phyloP scores from a whole-genome alignment of 2,888 invertebrate genomes.

The Margaritifera margaritifera region DNA sequence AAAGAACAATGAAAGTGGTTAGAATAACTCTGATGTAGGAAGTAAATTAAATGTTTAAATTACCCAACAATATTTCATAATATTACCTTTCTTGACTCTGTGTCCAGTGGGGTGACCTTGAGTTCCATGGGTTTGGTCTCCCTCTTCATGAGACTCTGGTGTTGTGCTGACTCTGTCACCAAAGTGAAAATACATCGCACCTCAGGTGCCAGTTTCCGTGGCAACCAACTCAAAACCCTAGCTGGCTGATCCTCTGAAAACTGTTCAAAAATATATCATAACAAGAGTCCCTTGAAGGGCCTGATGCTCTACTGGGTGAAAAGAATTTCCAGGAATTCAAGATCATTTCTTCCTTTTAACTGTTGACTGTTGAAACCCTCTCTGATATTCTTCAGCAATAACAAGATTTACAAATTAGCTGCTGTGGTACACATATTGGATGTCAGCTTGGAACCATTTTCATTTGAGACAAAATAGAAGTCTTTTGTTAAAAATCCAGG shows the following conservation, averaged over 20 bases:
- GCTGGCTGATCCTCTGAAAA: conserved; percentile 69
- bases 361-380: no score
- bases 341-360: no score
- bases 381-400: no score
- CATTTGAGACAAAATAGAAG: no score
- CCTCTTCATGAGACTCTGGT: conserved; percentile 56
- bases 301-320: no score
- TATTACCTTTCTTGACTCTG: conserved; percentile 58
- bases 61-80: not conserved
- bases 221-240: conserved; percentile 69
- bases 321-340: no score
- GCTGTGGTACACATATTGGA: no score
- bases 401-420: no score
- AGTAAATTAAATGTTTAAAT: not conserved
- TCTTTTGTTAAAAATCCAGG: no score
- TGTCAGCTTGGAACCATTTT: no score
- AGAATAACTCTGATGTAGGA: not conserved
- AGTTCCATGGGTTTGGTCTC: conserved; percentile 68
- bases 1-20: not conserved
- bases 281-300: no score
- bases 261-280: conserved; percentile 42
- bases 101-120: conserved; percentile 59
- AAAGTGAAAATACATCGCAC: conserved; percentile 68
- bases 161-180: conserved; percentile 61
- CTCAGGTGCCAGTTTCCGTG: conserved; percentile 67